Evolutionary conservation across 35 echinoderm and acorn worm species (phyloP), one percentile per base, ranked within the genome.

Genomic region (Apostichopus parvimensis): DNA sequence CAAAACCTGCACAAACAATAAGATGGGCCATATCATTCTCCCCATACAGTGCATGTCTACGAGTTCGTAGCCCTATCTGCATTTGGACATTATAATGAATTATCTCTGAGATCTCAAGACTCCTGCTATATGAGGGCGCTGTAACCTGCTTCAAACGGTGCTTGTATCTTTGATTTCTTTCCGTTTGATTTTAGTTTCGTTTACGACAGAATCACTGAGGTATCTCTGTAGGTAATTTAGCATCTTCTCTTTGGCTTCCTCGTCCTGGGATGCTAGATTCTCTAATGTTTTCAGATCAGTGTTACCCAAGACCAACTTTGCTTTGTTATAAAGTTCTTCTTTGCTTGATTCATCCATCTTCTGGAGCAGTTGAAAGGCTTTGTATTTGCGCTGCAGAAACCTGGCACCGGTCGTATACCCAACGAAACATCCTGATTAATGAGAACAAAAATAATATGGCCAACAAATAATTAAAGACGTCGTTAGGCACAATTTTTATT

Each of bases 301-400:
- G 79, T 82, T 26, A 45, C 79, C 79, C 28, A 82, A 82, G 18
- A 82, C 55, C 22, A 26, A 13, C 45, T 82, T 82, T 15, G 45
- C 79, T 82, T 24, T 53, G 34, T 82, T 53, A 24, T 82, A 57
- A 10, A 82, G 55, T 54, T 82, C 45, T 52, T 82, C 79, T 24
- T 57, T 82, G 9, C 55, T 53, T 45, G 22, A 82, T 53, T 53
- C 79, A 57, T 82, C 79, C 79, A 82, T 82, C 8, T 82, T 82
- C 25, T 82, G 79, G 45, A 82, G 79, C 6, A 82, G 9, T 57
- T 82, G 79, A 45, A 34, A 26, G 5, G 79, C 79, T 57, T 82
- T 82, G 79, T 82, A 82, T 26, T 82, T 82, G 9, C 79, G 21
- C 14, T 82, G 34, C 79, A 82, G 26, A 57, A 82, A 54, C 79